phyloP scores from a whole-genome alignment of 2,113 vertebrate species.

The Hyaena hyaena region DNA sequence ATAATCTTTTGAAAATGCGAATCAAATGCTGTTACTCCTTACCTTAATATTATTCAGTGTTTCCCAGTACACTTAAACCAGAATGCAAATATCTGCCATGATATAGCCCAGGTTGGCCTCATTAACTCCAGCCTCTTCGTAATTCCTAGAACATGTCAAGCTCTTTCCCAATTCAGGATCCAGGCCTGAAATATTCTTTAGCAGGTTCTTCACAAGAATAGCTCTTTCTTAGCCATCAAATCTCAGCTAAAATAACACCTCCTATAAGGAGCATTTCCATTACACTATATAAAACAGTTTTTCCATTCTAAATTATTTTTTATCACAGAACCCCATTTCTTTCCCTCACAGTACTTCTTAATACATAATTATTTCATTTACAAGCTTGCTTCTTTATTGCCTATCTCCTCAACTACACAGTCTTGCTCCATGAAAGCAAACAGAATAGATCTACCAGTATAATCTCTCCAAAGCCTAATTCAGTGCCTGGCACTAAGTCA shows the following conservation, averaged over 20 bases:
- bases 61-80: not conserved
- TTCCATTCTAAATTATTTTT: constrained; percentile 10
- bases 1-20: constrained; percentile 24
- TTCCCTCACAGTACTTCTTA: not conserved
- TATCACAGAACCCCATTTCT: not conserved
- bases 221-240: not conserved
- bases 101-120: not conserved
- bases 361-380: not conserved
- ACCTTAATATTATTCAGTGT: not conserved
- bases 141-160: not conserved
- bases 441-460: not conserved
- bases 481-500: not conserved
- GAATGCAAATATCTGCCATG: not conserved
- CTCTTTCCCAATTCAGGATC: not conserved
- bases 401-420: not conserved
- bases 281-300: not conserved
- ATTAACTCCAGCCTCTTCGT: not conserved
- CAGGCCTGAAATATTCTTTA: not conserved
- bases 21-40: not conserved
- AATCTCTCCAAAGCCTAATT: not conserved
- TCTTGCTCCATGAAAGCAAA: not conserved
- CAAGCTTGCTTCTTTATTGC: not conserved
- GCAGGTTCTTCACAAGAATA: not conserved
- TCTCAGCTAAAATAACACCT: not conserved
- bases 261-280: not conserved